A percentile compares a stretch with the other conserved stretches of the same genome.
These are phyloP conservation scores for Collichthys lucidus DNA, from an alignment of 2,113 vertebrate genomes.

Conservation along the genomic window DNA sequence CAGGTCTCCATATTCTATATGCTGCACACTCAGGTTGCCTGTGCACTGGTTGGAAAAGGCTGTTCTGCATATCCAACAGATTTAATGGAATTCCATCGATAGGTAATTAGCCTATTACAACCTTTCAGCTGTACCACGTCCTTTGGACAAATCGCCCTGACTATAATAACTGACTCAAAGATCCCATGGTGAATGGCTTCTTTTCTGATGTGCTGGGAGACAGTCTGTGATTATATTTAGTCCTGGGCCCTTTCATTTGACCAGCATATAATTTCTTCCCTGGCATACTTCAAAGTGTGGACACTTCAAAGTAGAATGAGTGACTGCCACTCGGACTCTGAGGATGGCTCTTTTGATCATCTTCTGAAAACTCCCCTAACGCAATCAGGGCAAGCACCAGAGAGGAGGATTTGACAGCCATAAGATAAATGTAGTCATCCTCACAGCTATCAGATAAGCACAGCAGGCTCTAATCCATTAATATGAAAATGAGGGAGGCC, in stretches of 20 bases:
- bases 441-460: slow-evolving; percentile 81
- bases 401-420: slow-evolving; percentile 79
- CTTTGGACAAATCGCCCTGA: slow-evolving; percentile 67
- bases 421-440: slow-evolving; percentile 82
- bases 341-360: slow-evolving; percentile 81
- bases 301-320: slow-evolving; percentile 79
- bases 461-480: slow-evolving; percentile 79
- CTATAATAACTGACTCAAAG: slow-evolving; percentile 63
- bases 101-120: slow-evolving; percentile 77
- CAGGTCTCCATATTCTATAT: slow-evolving; percentile 21
- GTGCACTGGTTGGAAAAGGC: slow-evolving; percentile 2
- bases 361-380: slow-evolving; percentile 75
- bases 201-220: slow-evolving; percentile 74
- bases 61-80: slow-evolving; percentile 58
- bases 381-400: slow-evolving; percentile 71
- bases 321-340: slow-evolving; percentile 78
- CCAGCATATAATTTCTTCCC: slow-evolving; percentile 77
- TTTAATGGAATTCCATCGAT: slow-evolving; percentile 66
- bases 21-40: slow-evolving; percentile 37
- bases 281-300: slow-evolving; percentile 78
- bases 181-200: slow-evolving; percentile 67
- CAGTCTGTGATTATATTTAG: slow-evolving; percentile 77
- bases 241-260: slow-evolving; percentile 76
- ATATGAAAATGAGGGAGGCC: slow-evolving; percentile 79
- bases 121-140: slow-evolving; percentile 61